A percentile compares a stretch with the other conserved stretches of the same genome.
Conservation (phyloP, 23 tunicate genomes). For the Aplidium turbinatum region DNA sequence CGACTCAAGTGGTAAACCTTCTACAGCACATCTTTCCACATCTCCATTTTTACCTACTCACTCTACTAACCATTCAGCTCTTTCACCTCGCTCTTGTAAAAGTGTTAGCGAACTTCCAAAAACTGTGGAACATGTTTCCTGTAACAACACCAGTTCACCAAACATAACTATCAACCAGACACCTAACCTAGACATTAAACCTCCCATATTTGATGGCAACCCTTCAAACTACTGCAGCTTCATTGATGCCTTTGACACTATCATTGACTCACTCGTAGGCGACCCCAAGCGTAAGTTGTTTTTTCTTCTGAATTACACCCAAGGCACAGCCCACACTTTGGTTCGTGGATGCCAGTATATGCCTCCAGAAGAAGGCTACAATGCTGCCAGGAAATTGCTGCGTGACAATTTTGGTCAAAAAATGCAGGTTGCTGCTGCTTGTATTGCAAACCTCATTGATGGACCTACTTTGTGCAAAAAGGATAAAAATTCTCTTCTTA, state of each 20-base stretch:
- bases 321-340: conserved; percentile 14
- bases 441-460: conserved; percentile 4
- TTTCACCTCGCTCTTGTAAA: no score
- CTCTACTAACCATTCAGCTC: no score
- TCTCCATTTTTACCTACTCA: no score
- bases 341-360: conserved; percentile 30
- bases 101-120: no score
- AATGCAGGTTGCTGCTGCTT: conserved; percentile 9
- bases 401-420: conserved; percentile 24
- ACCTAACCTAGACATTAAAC: no score
- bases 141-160: no score
- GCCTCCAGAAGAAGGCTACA: conserved; percentile 26
- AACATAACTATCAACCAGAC: no score
- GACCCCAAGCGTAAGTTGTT: conserved; percentile 27
- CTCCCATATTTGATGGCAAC: background rate
- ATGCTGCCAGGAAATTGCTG: conserved; percentile 11
- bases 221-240: conserved; percentile 12
- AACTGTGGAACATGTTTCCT: no score
- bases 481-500: conserved; percentile 3
- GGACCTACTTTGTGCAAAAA: background rate
- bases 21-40: no score
- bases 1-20: no score
- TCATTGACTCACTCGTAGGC: background rate
- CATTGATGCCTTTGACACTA: conserved; percentile 18
- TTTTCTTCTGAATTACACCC: conserved; percentile 24